phyloP scores from a whole-genome alignment of 2,113 vertebrate species.

The Platichthys stellatus region DNA sequence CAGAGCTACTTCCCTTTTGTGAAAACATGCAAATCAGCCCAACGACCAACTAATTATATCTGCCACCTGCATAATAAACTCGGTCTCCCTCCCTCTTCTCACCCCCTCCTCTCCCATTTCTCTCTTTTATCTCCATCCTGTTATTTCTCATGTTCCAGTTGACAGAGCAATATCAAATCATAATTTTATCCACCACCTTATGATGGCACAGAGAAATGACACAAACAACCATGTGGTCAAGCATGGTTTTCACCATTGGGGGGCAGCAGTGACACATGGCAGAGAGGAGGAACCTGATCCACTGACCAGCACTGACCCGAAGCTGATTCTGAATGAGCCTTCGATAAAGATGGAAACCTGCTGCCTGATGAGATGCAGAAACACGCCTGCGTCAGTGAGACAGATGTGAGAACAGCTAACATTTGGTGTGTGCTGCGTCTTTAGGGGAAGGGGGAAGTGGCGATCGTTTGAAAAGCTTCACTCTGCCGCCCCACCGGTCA shows the following conservation, averaged over 20 bases:
- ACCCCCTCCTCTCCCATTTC: constrained; percentile 41
- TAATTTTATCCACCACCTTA: too few relatives aligned
- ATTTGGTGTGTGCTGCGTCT: constrained; percentile 20
- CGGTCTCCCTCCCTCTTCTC: constrained; percentile 55
- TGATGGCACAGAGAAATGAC: not conserved
- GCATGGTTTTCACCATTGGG: constrained; percentile 55
- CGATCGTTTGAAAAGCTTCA: constrained; percentile 41
- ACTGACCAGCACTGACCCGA: constrained; percentile 39
- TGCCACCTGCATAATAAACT: constrained; percentile 83
- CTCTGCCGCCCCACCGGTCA: constrained; percentile 3
- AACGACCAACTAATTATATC: constrained; percentile 87
- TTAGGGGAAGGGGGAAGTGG: constrained; percentile 55
- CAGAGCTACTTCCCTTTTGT: constrained; percentile 83
- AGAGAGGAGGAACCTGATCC: constrained; percentile 4
- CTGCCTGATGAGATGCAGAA: constrained; percentile 15
- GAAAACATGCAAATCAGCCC: constrained; percentile 85
- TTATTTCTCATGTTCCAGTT: constrained; percentile 19
- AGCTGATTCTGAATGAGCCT: not conserved
- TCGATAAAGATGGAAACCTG: not conserved
- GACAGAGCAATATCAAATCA: not conserved
- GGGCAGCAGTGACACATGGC: constrained; percentile 64
- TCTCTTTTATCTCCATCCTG: constrained; percentile 24
- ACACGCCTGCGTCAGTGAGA: constrained; percentile 1
- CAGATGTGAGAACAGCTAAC: constrained; percentile 41
- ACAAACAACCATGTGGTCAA: constrained; percentile 18